Base-by-base conservation (phyloP, 2,113 vertebrate species). In the Rafetus swinhoei region DNA sequence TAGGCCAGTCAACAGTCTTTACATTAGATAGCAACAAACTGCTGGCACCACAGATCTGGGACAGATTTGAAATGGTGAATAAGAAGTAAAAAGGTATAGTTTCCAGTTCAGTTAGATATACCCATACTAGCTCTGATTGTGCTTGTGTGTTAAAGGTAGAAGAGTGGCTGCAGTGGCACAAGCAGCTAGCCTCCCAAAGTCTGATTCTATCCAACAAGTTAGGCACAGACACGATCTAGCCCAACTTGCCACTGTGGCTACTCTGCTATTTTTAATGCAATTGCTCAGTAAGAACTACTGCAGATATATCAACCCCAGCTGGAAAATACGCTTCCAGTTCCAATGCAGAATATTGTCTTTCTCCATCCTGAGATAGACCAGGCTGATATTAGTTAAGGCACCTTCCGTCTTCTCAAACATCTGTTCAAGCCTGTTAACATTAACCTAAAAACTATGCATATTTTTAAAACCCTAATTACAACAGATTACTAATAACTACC, bases 401-500 rank as follows among this genome's bases (percentile, higher is more conserved):
- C 62, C 29, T n/a, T 69, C 7, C 62, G 15, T 69, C 62, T 69
- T 69, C 62, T 69, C 32, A 69, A 69, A n/a, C 62, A 7, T 18
- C 62, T 69, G 14, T n/a, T 69, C n/a, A 3, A 69, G 14, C 62
- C 32, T 32, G 18, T 69, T n/a, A n/a, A n/a, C 29, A 69, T 69
- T 69, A 69, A n/a, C 62, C 62, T 65, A 32, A 65, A n/a, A 65
- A 16, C 14, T 32, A 65, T 65, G 6, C 62, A 65, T n/a, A 65
- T 65, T 32, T 65, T 65, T n/a, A 69, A 69, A 69, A 69, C 62
- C 16, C 29, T 69, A n/a, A n/a, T 69, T 69, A 32, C 14, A 80
- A 92, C 84, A 93, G 62, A 95, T 84, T 92, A 87, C 90, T 82
- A 91, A 50, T 39, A 92, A 29, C 45, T 81, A 93, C 27, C 53